Evolutionary conservation across 1,140 invertebrate genomes (phyloP).

Genomic region (Paraescarpia echinospica): DNA sequence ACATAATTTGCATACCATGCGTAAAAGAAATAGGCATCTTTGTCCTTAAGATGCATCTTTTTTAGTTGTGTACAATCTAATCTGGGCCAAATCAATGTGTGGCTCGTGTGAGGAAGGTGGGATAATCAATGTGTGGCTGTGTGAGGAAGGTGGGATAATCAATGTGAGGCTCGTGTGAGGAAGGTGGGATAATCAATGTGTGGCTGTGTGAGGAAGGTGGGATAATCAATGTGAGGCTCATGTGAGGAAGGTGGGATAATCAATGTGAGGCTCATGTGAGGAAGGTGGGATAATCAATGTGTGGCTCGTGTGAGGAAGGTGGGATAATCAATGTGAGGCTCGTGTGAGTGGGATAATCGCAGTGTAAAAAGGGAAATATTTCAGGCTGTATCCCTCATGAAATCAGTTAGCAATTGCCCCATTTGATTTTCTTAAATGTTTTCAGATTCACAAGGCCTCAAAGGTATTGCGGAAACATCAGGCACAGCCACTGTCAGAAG

Average conservation of each 20-base stretch:
- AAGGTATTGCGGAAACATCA: conserved; percentile 35
- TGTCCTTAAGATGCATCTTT: background rate
- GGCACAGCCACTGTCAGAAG: conserved; percentile 17
- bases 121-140: background rate
- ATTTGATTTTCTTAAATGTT: background rate
- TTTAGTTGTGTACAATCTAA: background rate
- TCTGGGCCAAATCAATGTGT: background rate
- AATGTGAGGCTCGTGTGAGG: background rate
- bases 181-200: background rate
- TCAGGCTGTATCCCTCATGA: background rate
- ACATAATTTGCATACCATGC: background rate
- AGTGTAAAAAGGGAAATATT: background rate
- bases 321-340: too few species aligned
- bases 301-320: background rate
- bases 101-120: background rate
- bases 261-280: background rate
- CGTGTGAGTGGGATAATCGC: too few species aligned
- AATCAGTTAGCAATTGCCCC: background rate
- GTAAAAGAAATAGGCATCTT: background rate
- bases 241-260: background rate
- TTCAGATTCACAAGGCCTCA: conserved; percentile 34
- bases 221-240: background rate
- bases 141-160: background rate
- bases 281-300: background rate
- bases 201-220: background rate